phyloP scores from a whole-genome alignment of 2,888 invertebrate genomes.

The Folsomia manolachei region DNA sequence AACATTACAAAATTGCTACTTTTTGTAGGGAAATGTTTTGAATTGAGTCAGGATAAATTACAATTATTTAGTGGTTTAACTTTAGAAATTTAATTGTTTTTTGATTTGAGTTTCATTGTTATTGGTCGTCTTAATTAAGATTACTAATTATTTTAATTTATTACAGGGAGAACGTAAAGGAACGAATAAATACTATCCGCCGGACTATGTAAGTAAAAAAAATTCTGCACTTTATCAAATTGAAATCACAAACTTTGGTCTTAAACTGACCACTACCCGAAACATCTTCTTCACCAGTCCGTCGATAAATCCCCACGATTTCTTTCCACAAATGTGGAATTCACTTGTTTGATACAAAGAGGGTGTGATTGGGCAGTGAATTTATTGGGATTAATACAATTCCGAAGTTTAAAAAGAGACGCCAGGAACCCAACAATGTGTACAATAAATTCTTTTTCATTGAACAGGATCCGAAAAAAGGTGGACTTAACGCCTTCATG shows the following conservation, averaged over 20 bases:
- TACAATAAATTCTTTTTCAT: constrained; percentile 99
- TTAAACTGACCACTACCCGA: background rate
- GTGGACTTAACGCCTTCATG: constrained; percentile 90
- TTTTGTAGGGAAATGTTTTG: no score
- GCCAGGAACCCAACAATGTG: no score
- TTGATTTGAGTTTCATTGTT: no score
- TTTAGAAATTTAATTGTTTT: no score
- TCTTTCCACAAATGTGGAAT: background rate
- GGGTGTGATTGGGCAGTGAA: background rate
- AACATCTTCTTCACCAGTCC: background rate
- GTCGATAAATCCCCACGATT: background rate
- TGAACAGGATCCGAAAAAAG: constrained; percentile 93
- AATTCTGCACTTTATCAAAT: no score
- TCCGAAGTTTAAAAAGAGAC: background rate
- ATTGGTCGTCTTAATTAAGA: no score
- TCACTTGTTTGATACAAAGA: background rate
- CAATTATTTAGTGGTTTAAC: no score
- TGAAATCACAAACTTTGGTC: no score
- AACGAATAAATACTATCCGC: constrained; percentile 96
- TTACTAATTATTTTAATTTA: no score
- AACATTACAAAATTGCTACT: no score
- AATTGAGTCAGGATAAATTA: no score
- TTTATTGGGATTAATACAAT: background rate
- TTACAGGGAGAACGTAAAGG: constrained; percentile 93
- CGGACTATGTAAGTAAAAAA: constrained; percentile 95